Evolutionary conservation across 2,113 vertebrate species (phyloP), one percentile per base, ranked within the genome.

Genomic region (Stercorarius parasiticus): DNA sequence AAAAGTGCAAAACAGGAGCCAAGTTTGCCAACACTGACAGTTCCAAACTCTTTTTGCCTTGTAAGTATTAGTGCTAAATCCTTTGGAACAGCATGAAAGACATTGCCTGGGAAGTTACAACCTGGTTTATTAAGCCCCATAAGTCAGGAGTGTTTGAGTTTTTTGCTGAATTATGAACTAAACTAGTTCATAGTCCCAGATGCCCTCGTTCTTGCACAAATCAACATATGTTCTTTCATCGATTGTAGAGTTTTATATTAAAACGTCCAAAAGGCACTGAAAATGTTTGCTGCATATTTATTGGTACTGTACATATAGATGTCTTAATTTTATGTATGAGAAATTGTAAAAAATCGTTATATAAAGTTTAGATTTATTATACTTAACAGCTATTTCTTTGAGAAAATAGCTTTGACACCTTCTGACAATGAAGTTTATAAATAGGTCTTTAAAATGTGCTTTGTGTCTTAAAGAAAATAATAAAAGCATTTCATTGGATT

Each of bases 251-350:
- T 95, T 97, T 97, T 93, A 88, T 93, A 95, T 95, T 90, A 94
- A 95, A 95, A 95, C 23, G 27, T 90, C 50, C 71, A 74, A 71
- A 86, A 85, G 18, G 70, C 88, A 89, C 94, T 93, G 94, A 93
- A 85, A 90, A 32, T 80, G 26, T 87, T 94, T 95, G 62, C n/a
- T 94, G 82, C 55, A 32, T 97, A 95, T 97, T 96, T 97, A 96
- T 96, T 96, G 78, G 47, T 85, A 71, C 50, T 90, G 86, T 95
- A 94, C 47, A 76, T 73, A 88, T 2, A 86, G 32, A 92, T 85
- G 66, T 87, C 78, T 87, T 87, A 17, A 72, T 90, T 86, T 91
- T 93, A 78, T 88, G 65, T 55, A 72, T 70, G 40, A 95, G 55
- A 69, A 86, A 80, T 15, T 86, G 45, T 93, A 69, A 89, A 72